Evolutionary conservation across 35 echinoderm and acorn worm genomes (phyloP), one percentile per base, ranked within the genome.

Genomic region (Anneissia japonica): DNA sequence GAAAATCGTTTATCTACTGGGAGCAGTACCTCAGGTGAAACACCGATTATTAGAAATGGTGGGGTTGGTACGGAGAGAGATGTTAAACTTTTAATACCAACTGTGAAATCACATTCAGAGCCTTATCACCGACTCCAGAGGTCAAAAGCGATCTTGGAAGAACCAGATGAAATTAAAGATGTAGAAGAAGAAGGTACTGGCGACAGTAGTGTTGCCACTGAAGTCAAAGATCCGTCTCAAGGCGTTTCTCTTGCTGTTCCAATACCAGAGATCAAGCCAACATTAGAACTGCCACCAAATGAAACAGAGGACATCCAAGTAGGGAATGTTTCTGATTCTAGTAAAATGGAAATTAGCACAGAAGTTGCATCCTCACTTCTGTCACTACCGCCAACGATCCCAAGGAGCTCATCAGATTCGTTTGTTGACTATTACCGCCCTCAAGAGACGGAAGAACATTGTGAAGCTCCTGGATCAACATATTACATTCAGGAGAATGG

Each of bases 401-500:
- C 96, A 32, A 86, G 96, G 23, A 99, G 96, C 73, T 86, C 92
- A 29, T 99, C 96, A 32, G 96, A 99, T 83, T 94, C 96, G 28
- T 94, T 99, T 79, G 92, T 99, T 17, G 94, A 99, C 46, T 99
- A 99, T 46, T 87, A 84, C 4, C 87, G 89, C 9, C 81, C 86
- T n/a, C 86, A 91, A 81, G 92, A 99, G 75, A 26, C 21, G 11
- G 89, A 94, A 77, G 96, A 94, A 86, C 88, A 90, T 0, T 79
- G 92, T 29, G 96, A 99, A 80, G 96, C 96, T 26, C 86, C 92
- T 2, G 96, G 95, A 9, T 93, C 96, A 0, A 93, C 96, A 0
- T 93, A 99, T 76, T 99, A 99, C 41, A 99, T 99, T 76, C 86
- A 91, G 37, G 91, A 93, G 31, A 92, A 99, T 85, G 96, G 96